phyloP scores from a whole-genome alignment of 1,140 invertebrate genomes.

The Dinoponera quadriceps region DNA sequence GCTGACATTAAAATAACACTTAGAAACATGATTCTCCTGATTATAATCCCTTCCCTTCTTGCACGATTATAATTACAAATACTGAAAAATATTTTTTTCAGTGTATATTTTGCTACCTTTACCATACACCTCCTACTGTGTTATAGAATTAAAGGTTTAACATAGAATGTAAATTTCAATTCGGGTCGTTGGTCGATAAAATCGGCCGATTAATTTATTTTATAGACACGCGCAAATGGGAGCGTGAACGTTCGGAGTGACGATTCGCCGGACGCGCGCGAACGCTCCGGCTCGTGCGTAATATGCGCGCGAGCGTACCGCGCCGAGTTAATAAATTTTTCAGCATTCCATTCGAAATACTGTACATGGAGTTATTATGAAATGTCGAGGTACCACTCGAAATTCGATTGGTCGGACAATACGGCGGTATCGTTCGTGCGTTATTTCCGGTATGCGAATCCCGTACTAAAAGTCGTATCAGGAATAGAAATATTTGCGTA shows the following conservation, averaged over 20 bases:
- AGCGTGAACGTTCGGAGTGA: neutral
- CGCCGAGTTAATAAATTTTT: constrained; percentile 64
- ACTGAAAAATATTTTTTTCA: too few relatives aligned
- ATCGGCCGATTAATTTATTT: constrained; percentile 63
- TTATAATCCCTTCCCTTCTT: too few relatives aligned
- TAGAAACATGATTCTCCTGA: too few relatives aligned
- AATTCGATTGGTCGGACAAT: constrained; percentile 28
- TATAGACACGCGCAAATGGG: constrained; percentile 40
- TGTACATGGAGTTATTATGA: constrained; percentile 37
- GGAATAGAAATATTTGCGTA: constrained; percentile 21
- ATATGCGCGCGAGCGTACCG: neutral
- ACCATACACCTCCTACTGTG: too few relatives aligned
- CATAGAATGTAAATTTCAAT: too few relatives aligned
- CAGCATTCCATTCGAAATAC: constrained; percentile 33
- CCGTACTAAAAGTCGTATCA: neutral
- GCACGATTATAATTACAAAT: too few relatives aligned
- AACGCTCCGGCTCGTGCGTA: neutral
- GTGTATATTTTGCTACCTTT: too few relatives aligned
- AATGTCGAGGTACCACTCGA: neutral
- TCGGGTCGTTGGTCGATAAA: constrained; percentile 19
- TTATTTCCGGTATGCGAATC: neutral
- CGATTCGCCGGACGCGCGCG: neutral
- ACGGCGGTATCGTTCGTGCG: neutral
- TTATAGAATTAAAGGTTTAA: too few relatives aligned
- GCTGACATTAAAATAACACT: too few relatives aligned